Conservation (phyloP, 2,113 vertebrate species). For the Philantomba maxwellii region DNA sequence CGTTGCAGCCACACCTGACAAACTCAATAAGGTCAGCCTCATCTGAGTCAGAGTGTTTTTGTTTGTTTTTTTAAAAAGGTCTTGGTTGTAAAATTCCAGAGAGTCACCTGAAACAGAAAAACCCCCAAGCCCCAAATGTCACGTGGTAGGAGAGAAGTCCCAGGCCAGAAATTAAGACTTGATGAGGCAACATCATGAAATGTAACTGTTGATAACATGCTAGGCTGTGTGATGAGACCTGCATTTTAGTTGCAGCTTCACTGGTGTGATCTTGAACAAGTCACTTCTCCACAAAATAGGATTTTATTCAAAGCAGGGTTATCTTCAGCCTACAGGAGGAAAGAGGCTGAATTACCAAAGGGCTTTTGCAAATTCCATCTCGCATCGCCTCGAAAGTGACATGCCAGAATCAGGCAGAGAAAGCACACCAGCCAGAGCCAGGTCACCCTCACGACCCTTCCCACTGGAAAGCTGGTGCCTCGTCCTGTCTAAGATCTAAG, state of each 20-base stretch:
- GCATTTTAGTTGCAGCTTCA: not conserved
- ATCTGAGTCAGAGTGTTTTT: not conserved
- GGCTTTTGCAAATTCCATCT: not conserved
- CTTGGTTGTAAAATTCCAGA: not conserved
- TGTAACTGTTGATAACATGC: not conserved
- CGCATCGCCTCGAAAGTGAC: not conserved
- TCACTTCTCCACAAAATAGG: not conserved
- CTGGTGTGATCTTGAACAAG: slow-evolving; percentile 6
- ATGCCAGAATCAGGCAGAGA: not conserved
- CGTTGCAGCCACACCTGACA: slow-evolving; percentile 96
- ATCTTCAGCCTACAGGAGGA: not conserved
- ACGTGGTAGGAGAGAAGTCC: not conserved
- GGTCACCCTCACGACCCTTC: not conserved
- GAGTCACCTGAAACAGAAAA: not conserved
- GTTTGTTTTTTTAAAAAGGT: not conserved
- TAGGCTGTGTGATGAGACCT: not conserved
- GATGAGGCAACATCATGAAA: not conserved
- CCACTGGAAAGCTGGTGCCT: too few relatives aligned
- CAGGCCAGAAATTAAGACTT: not conserved
- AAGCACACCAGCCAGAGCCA: too few relatives aligned
- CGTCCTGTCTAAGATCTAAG: not conserved
- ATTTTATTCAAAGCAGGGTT: not conserved
- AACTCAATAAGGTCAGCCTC: slow-evolving; percentile 92
- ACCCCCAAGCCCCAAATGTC: not conserved
- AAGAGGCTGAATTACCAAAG: not conserved